Conservation (phyloP, 2,888 invertebrate genomes). For the Geophilus truncorum region DNA sequence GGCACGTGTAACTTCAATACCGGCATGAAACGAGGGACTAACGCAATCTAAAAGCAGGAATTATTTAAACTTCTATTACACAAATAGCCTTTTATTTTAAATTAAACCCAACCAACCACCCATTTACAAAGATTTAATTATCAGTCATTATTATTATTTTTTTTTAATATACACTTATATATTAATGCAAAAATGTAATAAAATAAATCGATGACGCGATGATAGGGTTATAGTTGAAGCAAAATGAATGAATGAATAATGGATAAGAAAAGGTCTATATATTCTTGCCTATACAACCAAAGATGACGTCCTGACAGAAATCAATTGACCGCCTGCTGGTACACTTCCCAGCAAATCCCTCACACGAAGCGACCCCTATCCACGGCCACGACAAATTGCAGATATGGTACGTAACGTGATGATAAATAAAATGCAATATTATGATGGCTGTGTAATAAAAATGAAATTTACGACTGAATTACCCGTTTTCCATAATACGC, state of each 20-base stretch:
- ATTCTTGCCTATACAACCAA: not conserved
- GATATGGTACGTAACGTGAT: not conserved
- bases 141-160: not conserved
- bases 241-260: not conserved
- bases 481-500: too few species aligned
- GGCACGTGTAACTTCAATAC: not conserved
- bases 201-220: too few species aligned
- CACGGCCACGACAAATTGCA: slow-evolving; percentile 21
- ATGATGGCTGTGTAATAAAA: too few species aligned
- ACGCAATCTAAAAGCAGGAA: not conserved
- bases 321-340: slow-evolving; percentile 25
- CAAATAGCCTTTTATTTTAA: not conserved
- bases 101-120: not conserved
- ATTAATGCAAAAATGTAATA: not conserved
- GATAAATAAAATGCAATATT: not conserved
- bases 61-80: not conserved
- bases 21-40: not conserved
- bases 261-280: not conserved
- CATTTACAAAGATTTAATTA: slow-evolving; percentile 1
- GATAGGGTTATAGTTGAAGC: too few species aligned
- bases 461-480: too few species aligned
- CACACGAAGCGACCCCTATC: not conserved
- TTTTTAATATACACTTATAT: not conserved
- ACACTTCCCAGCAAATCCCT: not conserved
- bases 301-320: not conserved